phyloP scores from a whole-genome alignment of 92 coral and sea anemone species.

The Palythoa heliodiscus region DNA sequence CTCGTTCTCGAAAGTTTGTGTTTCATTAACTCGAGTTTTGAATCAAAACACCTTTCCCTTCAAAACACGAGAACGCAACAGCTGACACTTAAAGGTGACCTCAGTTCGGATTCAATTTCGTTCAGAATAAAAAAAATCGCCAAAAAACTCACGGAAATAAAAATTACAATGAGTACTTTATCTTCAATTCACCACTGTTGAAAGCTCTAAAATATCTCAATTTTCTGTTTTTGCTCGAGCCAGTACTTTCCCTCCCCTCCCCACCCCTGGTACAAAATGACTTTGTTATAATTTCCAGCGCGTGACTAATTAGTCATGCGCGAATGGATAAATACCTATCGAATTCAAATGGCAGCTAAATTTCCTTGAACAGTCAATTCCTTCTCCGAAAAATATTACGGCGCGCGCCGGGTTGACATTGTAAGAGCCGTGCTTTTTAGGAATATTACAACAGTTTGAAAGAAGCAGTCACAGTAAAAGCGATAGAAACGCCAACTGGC shows the following conservation, averaged over 20 bases:
- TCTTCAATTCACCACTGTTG: neutral
- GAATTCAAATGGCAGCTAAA: conserved; percentile 13
- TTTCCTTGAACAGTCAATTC: conserved; percentile 10
- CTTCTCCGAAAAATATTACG: neutral
- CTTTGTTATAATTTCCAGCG: neutral
- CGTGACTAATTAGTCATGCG: conserved; percentile 18
- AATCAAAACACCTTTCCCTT: neutral
- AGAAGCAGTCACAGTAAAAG: neutral
- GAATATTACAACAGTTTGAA: neutral
- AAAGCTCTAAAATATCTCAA: neutral
- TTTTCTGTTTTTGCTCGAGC: neutral
- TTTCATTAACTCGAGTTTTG: neutral
- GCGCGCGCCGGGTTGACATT: neutral
- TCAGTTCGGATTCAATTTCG: neutral
- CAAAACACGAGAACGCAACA: neutral
- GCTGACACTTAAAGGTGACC: neutral
- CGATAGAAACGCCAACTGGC: neutral
- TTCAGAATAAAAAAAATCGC: neutral
- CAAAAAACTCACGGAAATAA: neutral
- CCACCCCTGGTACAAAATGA: neutral
- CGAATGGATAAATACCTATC: conserved; percentile 4
- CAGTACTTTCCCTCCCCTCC: neutral
- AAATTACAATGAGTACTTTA: neutral
- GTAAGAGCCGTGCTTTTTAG: too few species aligned
- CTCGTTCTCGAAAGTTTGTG: neutral